These are phyloP conservation scores for Pangasius macronema DNA, from an alignment of 2,797 vertebrate species.

Conservation along the genomic window DNA sequence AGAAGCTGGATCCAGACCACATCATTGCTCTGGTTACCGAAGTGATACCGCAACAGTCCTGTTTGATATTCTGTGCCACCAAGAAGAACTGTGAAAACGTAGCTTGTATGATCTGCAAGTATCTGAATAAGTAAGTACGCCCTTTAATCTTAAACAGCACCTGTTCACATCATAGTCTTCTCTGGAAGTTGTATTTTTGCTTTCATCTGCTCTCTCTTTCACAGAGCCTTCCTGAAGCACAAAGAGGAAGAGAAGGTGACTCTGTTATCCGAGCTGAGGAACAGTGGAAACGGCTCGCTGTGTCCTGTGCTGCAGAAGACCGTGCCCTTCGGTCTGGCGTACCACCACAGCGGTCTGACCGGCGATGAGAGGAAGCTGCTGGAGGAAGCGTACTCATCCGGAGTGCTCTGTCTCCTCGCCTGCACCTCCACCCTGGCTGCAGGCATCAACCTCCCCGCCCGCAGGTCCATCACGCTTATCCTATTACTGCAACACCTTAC, in stretches of 20 bases:
- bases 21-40: conserved; percentile 91
- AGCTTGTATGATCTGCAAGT: conserved; percentile 90
- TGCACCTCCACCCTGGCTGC: conserved; percentile 96
- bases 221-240: conserved; percentile 80
- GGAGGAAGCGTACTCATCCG: conserved; percentile 88
- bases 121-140: conserved; percentile 83
- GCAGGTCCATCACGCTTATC: conserved; percentile 75
- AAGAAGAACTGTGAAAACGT: conserved; percentile 99
- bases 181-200: not conserved
- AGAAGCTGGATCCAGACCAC: conserved; percentile 90
- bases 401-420: conserved; percentile 88
- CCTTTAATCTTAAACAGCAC: not conserved
- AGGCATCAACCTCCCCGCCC: conserved; percentile 93
- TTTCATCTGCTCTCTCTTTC: not conserved
- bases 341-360: conserved; percentile 94
- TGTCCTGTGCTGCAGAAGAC: conserved; percentile 85
- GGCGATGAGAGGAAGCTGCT: conserved; percentile 86
- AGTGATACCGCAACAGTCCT: conserved; percentile 90
- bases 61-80: conserved; percentile 93
- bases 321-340: conserved; percentile 87
- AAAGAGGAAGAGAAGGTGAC: conserved; percentile 77
- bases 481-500: not conserved
- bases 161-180: not conserved
- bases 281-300: conserved; percentile 76
- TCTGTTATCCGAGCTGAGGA: conserved; percentile 78